phyloP scores from a whole-genome alignment of 2,888 invertebrate species.

The Chironomus riparius region DNA sequence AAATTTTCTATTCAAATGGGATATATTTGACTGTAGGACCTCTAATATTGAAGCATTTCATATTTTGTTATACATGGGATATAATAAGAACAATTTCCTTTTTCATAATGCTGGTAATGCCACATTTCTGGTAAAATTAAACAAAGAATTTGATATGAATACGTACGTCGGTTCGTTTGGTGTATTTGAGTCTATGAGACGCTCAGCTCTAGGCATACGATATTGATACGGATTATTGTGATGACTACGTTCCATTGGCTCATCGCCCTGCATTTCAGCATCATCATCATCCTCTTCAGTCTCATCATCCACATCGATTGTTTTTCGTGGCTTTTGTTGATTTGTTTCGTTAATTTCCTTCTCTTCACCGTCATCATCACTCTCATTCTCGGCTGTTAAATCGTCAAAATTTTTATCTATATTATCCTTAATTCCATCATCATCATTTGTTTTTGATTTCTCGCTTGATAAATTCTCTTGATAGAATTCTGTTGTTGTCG shows the following conservation, averaged over 20 bases:
- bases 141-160: conserved; percentile 1
- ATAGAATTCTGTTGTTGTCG: conserved; percentile 1
- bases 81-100: not conserved
- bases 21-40: no score
- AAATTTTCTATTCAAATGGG: no score
- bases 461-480: not conserved
- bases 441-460: conserved; percentile 4
- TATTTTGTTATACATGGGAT: no score
- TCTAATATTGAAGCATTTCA: no score
- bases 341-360: not conserved
- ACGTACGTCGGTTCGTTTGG: conserved; percentile 42
- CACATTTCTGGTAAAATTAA: not conserved
- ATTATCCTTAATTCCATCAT: not conserved
- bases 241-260: not conserved
- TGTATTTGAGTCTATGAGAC: conserved; percentile 30
- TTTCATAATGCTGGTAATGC: not conserved
- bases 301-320: conserved; percentile 10
- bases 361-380: not conserved
- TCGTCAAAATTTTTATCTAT: conserved; percentile 1
- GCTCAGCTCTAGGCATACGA: conserved; percentile 33
- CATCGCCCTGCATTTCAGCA: conserved; percentile 16
- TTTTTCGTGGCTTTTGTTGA: not conserved
- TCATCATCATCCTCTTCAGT: conserved; percentile 9
- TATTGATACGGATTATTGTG: conserved; percentile 10
- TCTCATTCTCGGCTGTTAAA: not conserved